Evolutionary conservation across 2,113 vertebrate genomes (phyloP), one percentile per base, ranked within the genome.

Genomic region (Anolis sagrei): DNA sequence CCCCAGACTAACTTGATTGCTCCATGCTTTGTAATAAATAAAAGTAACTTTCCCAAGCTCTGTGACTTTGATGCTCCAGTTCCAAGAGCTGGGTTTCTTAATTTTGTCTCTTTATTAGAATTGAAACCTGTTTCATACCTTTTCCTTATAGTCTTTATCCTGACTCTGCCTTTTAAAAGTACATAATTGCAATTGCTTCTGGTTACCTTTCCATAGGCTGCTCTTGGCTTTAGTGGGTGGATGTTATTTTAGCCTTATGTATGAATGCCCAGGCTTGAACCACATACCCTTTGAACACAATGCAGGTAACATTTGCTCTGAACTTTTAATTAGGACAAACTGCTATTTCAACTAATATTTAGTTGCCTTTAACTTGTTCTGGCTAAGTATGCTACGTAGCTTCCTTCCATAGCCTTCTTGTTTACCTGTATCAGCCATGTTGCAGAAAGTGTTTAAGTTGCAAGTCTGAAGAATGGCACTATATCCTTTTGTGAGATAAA

Each of bases 401-500:
- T 84, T 34, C 2, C 9, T 58, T 16, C 51, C 39, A 21, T 66
- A 19, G 4, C 18, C 23, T 62, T 13, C 18, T 18, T 74, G 21
- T 62, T 36, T n/a, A 21, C 70, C 25, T 61, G 5, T 44, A 19
- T 69, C 58, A 27, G 58, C 32, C 34, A 36, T 44, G 49, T 68
- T 62, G 27, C 36, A 19, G 4, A 1, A 21, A 76, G 13, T 9
- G 7, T 61, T 36, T 75, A 6, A 48, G 34, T 82, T 72, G 49
- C 32, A 58, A 3, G 39, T 39, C 23, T 73, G 51, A 11, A 5
- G 34, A 36, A 25, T 62, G 51, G 32, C n/a, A 21, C 8, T 51
- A 82, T 25, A 74, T 74, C 70, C 81, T 80, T 44, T 80, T 29
- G 39, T 81, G 39, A 68, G 79, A 68, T 80, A 48, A 68, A 48